Percentiles rank a stretch among this genome's conserved stretches.
Evolutionary conservation across 2,113 vertebrate genomes (phyloP).

Genomic region (Corvus cornix): DNA sequence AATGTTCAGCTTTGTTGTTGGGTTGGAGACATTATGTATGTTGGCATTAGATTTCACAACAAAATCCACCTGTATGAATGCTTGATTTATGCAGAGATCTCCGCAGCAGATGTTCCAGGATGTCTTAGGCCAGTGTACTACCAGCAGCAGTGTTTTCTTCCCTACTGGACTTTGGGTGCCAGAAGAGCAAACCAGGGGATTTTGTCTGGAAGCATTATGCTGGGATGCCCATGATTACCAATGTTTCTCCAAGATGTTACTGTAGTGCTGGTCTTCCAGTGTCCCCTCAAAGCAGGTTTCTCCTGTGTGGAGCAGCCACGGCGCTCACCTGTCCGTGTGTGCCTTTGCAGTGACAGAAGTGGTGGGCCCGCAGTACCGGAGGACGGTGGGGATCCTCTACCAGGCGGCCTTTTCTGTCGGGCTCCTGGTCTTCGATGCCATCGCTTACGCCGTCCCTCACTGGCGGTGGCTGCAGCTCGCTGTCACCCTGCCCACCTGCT

Average conservation of each 20-base stretch:
- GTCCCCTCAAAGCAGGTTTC: rapidly evolving
- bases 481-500: conserved; percentile 72
- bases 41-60: background rate
- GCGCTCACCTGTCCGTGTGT: background rate
- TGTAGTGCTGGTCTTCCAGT: rapidly evolving
- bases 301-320: rapidly evolving
- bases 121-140: background rate
- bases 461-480: conserved; percentile 80
- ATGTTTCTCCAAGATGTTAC: background rate
- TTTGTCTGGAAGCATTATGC: background rate
- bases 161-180: background rate
- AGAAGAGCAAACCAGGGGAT: background rate
- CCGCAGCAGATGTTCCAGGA: rapidly evolving
- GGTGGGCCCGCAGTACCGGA: conserved; percentile 68
- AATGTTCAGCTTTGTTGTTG: background rate
- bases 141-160: background rate
- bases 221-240: background rate
- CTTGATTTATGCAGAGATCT: background rate
- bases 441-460: conserved; percentile 68
- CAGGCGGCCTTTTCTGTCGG: conserved; percentile 70
- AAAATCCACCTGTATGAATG: background rate
- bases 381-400: conserved; percentile 76
- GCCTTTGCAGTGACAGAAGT: conserved; percentile 74
- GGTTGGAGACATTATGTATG: background rate
- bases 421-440: conserved; percentile 65